Base-by-base conservation (phyloP, 2,797 vertebrate species). In the Esox lucius region DNA sequence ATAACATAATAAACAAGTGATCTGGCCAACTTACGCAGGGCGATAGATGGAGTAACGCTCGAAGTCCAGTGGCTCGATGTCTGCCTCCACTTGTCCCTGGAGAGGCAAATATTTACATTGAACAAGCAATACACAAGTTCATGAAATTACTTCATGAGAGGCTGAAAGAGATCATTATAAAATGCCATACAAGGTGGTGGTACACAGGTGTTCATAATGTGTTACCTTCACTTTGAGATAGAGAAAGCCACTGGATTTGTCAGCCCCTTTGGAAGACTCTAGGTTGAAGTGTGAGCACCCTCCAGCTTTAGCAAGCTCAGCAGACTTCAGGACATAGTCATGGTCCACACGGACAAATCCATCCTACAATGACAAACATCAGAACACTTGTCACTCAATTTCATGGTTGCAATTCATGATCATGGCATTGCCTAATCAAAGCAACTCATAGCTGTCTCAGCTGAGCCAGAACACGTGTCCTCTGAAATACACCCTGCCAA, bases 291-390 rank as follows among this genome's bases (percentile, higher is more conserved):
- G 95, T 2, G 86, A 80, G 84, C 95, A 96, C n/a, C 96, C 95
- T 72, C 95, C 96, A 0, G 94, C 90, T 78, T 95, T 96, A 9
- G 96, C 95, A 0, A 97, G 90, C 83, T 96, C 93, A 0, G 96
- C 96, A 11, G 96, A 95, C 80, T 96, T 95, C 9, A 97, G 84
- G 3, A 97, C 93, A 0, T 97, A 97, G 87, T 98, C 96, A 13
- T 95, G 94, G 85, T 98, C 96, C 0, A 98, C 96, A 0, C 95
- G 94, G 72, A 96, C 78, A 76, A 97, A 97, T 48, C 96, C 96
- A 0, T 95, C 94, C 96, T 97, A 88, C 68, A 82, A 85, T 7
- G 15, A 71, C 26, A 74, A 49, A 48, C n/a, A 61, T 59, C 7
- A 8, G 8, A 26, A 24, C 22, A 24, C 42, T 46, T 46, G 42